Evolutionary conservation across 2,888 invertebrate genomes (phyloP), one percentile per base, ranked within the genome.

Genomic region (Campoplex nolae): DNA sequence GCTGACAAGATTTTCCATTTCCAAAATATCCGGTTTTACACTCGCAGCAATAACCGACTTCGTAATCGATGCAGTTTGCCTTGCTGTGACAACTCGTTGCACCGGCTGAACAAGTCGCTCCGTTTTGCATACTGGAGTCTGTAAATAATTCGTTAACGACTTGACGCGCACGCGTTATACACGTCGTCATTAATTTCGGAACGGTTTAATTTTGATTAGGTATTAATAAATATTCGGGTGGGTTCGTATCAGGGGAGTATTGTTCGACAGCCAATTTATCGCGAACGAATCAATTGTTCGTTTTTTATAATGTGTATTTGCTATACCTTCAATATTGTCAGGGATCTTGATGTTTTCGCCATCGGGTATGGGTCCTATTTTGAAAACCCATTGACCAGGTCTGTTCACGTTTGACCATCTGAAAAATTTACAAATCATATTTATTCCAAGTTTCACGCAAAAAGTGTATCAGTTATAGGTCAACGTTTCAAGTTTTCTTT

Each of bases 1-100:
- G 97, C 84, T 99, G 96, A 93, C 99, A 99, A 77, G 97, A 97
- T 93, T 96, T 96, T 79, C 99, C 99, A 93, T 99, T 99, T 87
- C 99, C 99, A 93, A 98, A 98, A 95, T 95, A 98, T 8, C 97
- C 97, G n/a, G 96, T 95, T 56, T 96, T 95, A 93, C 99, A 99
- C 88, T 96, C 95, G 93, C 99, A 99, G 93, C 99, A 99, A 93
- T 97, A 98, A 11, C 99, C 99, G 51, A 96, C 95, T 75, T 96
- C 95, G 92, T 97, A 97, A 94, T 99, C 98, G 8, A 96, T 95
- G 93, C 99, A 99, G 79, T 95, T 95, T 0, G 98, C 98, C 91
- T 97, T 96, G 67, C 96, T 96, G 93, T 98, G 98, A 92, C 99
- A 99, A 67, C 96, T 96, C 62, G 96, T 96, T 9, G 97, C 97